A percentile compares a stretch with the other conserved stretches of the same genome.
phyloP scores from a whole-genome alignment of 2,113 vertebrate genomes.

The Podarcis cretensis region DNA sequence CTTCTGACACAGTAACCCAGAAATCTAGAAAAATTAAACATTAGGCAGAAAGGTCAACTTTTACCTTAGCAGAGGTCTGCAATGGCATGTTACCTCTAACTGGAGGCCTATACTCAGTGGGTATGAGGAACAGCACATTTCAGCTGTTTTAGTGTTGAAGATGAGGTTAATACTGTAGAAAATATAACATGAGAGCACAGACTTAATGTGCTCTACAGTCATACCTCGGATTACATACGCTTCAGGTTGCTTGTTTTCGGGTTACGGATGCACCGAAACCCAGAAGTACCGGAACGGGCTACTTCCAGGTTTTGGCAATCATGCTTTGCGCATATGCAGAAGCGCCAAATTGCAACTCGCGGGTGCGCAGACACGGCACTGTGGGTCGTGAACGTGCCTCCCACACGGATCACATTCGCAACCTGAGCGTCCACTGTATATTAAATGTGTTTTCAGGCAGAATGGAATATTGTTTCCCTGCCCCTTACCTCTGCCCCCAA shows the following conservation, averaged over 20 bases:
- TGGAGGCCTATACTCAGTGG: neutral
- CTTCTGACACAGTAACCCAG: conserved; percentile 7
- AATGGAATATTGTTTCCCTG: neutral
- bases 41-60: conserved; percentile 50
- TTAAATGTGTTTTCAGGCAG: neutral
- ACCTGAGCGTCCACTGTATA: neutral
- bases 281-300: too few relatives aligned
- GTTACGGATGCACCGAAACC: too few relatives aligned
- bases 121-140: neutral
- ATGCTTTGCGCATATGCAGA: too few relatives aligned
- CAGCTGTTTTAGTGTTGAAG: neutral
- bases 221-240: too few relatives aligned
- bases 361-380: too few relatives aligned
- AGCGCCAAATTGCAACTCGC: too few relatives aligned
- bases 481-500: neutral
- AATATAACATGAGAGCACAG: neutral
- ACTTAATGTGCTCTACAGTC: neutral
- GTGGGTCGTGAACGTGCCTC: too few relatives aligned
- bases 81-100: neutral
- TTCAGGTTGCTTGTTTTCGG: too few relatives aligned
- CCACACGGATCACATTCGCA: too few relatives aligned
- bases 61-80: conserved; percentile 28
- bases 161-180: neutral
- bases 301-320: too few relatives aligned
- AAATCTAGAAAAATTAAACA: conserved; percentile 62